phyloP scores from a whole-genome alignment of 2,113 vertebrate species.

The Copsychus sechellarum region DNA sequence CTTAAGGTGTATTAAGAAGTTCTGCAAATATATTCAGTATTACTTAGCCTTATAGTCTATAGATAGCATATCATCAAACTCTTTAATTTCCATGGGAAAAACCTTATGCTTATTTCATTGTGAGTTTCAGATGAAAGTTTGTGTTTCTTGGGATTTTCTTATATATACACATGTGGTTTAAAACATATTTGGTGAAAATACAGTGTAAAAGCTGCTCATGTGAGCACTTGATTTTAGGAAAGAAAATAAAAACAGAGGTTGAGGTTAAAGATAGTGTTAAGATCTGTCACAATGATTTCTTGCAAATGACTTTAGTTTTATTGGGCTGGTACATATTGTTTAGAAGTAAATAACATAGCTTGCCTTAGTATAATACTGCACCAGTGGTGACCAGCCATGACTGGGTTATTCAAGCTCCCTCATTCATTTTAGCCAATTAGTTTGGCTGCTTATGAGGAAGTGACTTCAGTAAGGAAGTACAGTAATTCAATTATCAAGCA shows the following conservation, averaged over 20 bases:
- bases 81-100: not conserved
- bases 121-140: not conserved
- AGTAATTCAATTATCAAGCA: constrained; percentile 42
- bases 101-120: not conserved
- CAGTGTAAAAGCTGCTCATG: not conserved
- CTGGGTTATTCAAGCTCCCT: constrained; percentile 27
- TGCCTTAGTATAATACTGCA: constrained; percentile 9
- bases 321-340: not conserved
- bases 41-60: not conserved
- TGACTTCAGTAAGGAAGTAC: constrained; percentile 58
- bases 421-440: constrained; percentile 42
- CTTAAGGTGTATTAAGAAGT: not conserved
- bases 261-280: not conserved
- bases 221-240: not conserved
- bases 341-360: constrained; percentile 10
- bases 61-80: not conserved
- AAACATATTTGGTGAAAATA: not conserved
- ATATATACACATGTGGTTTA: not conserved
- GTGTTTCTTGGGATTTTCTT: not conserved
- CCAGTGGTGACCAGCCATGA: constrained; percentile 2
- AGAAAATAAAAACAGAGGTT: not conserved
- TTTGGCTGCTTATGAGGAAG: constrained; percentile 69
- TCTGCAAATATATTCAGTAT: not conserved
- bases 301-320: not conserved
- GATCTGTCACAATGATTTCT: not conserved